These are phyloP conservation scores for Pygathrix nemaeus DNA, from an alignment of 2,113 vertebrate genomes.

Conservation along the genomic window DNA sequence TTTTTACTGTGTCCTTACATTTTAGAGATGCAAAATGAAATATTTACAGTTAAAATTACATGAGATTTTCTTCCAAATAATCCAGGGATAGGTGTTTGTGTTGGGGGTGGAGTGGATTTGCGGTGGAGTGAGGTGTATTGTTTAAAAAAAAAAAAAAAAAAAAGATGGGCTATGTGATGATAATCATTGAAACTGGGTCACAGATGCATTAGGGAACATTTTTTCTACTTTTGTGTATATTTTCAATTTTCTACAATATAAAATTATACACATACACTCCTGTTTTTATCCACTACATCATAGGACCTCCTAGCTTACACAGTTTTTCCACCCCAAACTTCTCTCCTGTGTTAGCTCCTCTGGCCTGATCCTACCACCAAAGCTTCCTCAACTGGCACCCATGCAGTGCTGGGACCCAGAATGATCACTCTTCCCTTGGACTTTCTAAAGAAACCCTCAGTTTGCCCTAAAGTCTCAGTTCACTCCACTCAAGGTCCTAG, in stretches of 20 bases:
- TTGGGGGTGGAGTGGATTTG: neutral
- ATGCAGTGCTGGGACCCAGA: neutral
- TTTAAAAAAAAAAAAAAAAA: neutral
- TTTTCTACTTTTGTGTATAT: neutral
- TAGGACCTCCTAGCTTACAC: neutral
- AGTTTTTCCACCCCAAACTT: neutral
- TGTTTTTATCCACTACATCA: neutral
- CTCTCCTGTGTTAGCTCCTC: neutral
- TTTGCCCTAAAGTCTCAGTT: neutral
- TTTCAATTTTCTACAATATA: neutral
- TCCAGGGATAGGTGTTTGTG: neutral
- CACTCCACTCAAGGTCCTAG: neutral
- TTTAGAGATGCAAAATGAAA: neutral
- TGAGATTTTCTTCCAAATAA: neutral
- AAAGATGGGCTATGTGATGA: neutral
- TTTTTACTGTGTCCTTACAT: neutral
- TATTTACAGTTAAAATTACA: constrained; percentile 24
- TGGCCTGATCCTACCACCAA: neutral
- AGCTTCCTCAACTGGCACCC: neutral
- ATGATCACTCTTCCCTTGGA: neutral
- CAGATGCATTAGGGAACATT: neutral
- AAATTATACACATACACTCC: neutral
- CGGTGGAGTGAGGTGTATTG: neutral
- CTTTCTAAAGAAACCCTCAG: neutral
- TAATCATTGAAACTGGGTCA: neutral